Conservation (phyloP, 2,113 vertebrate species). For the Panthera leo region DNA sequence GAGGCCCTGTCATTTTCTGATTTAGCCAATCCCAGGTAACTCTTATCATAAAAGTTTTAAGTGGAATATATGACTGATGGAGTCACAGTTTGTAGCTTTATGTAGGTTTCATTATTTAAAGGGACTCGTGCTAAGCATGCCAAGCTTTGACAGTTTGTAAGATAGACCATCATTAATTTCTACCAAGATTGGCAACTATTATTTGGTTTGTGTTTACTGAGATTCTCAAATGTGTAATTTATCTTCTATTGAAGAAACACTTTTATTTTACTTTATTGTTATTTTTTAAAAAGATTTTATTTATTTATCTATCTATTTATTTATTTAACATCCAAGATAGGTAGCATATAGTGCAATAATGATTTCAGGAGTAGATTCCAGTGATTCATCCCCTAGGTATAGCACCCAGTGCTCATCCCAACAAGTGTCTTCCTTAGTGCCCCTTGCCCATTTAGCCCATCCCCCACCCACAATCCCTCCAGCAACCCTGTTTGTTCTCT, state of each 20-base stretch:
- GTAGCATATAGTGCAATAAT: too few species aligned
- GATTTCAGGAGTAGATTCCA: too few species aligned
- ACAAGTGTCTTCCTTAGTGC: too few species aligned
- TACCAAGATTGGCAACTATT: neutral
- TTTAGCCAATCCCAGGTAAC: slow-evolving; percentile 1
- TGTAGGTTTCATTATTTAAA: slow-evolving; percentile 36
- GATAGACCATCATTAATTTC: neutral
- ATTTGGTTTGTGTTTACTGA: slow-evolving; percentile 27
- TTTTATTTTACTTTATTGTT: neutral
- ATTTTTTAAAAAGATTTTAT: neutral
- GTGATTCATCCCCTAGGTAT: too few species aligned
- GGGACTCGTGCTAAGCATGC: neutral
- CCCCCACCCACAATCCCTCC: too few species aligned
- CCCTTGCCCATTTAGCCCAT: too few species aligned
- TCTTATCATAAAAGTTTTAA: slow-evolving; percentile 38
- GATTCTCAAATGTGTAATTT: slow-evolving; percentile 26
- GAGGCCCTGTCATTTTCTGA: neutral
- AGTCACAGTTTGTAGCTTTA: slow-evolving; percentile 13
- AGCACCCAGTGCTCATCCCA: too few species aligned
- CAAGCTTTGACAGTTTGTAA: slow-evolving; percentile 25
- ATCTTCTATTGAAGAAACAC: slow-evolving; percentile 27
- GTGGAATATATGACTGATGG: neutral
- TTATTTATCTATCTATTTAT: neutral
- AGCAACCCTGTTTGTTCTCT: too few species aligned
- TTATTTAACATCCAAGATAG: too few species aligned